Percentiles rank a stretch among this genome's conserved stretches.
These are phyloP conservation scores for Anaspis maculata DNA, from an alignment of 2,888 invertebrate species.

Conservation along the genomic window DNA sequence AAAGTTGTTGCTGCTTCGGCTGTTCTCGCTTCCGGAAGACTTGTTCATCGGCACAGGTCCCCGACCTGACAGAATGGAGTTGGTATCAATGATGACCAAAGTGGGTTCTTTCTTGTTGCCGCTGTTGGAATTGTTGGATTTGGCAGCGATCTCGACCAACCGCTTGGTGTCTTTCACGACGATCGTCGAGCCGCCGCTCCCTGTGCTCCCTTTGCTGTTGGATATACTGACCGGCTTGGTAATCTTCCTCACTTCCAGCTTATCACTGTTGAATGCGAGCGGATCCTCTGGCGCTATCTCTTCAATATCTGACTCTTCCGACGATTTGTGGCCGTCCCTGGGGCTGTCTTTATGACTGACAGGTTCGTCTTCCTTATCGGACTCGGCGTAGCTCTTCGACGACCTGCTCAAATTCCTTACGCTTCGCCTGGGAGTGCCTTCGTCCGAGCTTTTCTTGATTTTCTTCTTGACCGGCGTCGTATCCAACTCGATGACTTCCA, in stretches of 20 bases:
- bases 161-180: conserved; percentile 66
- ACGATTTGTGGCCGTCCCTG: too few relatives aligned
- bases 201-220: conserved; percentile 3
- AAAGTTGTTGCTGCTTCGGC: too few relatives aligned
- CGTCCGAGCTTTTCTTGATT: conserved; percentile 14
- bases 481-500: conserved; percentile 28
- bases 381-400: conserved; percentile 43
- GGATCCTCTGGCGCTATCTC: conserved; percentile 55
- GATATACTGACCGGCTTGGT: neutral
- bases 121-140: conserved; percentile 41
- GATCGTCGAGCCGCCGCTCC: conserved; percentile 27
- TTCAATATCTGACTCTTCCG: conserved; percentile 54
- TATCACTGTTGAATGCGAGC: conserved; percentile 38
- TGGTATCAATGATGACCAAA: conserved; percentile 71
- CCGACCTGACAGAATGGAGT: conserved; percentile 59
- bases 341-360: conserved; percentile 36
- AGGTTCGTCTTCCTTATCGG: conserved; percentile 40
- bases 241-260: conserved; percentile 18
- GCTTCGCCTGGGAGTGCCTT: conserved; percentile 44
- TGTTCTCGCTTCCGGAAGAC: conserved; percentile 14
- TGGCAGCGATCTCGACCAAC: conserved; percentile 60
- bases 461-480: conserved; percentile 41
- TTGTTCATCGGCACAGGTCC: conserved; percentile 45
- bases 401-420: conserved; percentile 53
- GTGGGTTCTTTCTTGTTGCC: conserved; percentile 63